Evolutionary conservation across 2,797 vertebrate species (phyloP).

Genomic region (Rachycentron canadum): DNA sequence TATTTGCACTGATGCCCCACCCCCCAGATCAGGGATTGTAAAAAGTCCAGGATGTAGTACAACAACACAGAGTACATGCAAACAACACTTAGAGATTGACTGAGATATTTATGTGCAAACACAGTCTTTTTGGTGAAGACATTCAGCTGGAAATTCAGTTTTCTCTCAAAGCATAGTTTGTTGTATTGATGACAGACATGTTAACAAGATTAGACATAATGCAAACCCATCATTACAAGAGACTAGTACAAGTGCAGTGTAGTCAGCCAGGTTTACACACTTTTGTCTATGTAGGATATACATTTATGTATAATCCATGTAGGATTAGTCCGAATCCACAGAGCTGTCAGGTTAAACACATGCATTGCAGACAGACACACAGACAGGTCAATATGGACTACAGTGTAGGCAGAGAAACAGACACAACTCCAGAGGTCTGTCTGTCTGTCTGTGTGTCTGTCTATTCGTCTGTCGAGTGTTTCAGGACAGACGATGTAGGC

Average conservation of each 20-base stretch:
- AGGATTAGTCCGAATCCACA: slow-evolving; percentile 60
- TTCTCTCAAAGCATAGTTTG: slow-evolving; percentile 21
- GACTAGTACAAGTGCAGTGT: slow-evolving; percentile 29
- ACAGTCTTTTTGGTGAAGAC: slow-evolving; percentile 36
- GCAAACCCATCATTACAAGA: slow-evolving; percentile 22
- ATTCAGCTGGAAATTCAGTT: slow-evolving; percentile 18
- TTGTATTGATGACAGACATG: slow-evolving; percentile 20
- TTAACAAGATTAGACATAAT: slow-evolving; percentile 20
- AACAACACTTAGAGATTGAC: slow-evolving; percentile 38
- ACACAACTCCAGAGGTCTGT: slow-evolving; percentile 87
- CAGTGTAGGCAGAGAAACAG: slow-evolving; percentile 86
- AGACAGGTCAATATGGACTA: slow-evolving; percentile 84
- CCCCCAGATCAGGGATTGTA: slow-evolving; percentile 40
- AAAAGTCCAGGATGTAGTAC: slow-evolving; percentile 32
- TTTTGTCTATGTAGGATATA: slow-evolving; percentile 15
- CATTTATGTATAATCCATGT: slow-evolving; percentile 26
- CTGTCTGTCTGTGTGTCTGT: slow-evolving; percentile 90
- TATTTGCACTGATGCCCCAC: slow-evolving; percentile 18
- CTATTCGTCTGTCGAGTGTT: slow-evolving; percentile 83
- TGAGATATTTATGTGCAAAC: slow-evolving; percentile 39
- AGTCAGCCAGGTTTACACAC: slow-evolving; percentile 57
- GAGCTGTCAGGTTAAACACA: slow-evolving; percentile 73
- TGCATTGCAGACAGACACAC: slow-evolving; percentile 86
- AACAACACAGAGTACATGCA: slow-evolving; percentile 17
- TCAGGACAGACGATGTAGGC: slow-evolving; percentile 85